These are phyloP conservation scores for Cloeon dipterum DNA, from an alignment of 2,888 invertebrate species.

Conservation along the genomic window DNA sequence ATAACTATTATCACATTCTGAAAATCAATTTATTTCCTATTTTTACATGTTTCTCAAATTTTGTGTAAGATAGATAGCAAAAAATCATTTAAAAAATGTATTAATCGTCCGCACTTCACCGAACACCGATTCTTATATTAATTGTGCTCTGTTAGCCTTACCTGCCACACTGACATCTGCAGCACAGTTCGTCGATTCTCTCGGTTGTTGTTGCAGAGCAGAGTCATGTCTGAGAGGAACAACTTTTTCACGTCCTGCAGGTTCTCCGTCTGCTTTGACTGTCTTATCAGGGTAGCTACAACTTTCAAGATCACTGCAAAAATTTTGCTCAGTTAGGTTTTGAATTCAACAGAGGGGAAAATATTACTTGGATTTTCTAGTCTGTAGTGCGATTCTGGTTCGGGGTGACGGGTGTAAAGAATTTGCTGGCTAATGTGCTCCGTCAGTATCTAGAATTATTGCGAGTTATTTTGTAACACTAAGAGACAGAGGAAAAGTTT, in stretches of 20 bases:
- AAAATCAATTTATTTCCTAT: too few relatives aligned
- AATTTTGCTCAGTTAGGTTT: slow-evolving; percentile 5
- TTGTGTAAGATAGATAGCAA: too few relatives aligned
- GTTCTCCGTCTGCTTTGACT: slow-evolving; percentile 85
- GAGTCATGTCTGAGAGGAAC: slow-evolving; percentile 95
- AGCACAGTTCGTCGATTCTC: slow-evolving; percentile 93
- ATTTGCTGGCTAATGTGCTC: slow-evolving; percentile 93
- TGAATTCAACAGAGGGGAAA: not conserved
- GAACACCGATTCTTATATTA: not conserved
- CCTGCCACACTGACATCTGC: slow-evolving; percentile 99
- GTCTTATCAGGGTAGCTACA: slow-evolving; percentile 85
- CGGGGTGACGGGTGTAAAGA: slow-evolving; percentile 77
- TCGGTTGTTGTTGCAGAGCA: slow-evolving; percentile 86
- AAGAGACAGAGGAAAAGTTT: slow-evolving; percentile 6
- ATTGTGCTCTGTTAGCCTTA: slow-evolving; percentile 8
- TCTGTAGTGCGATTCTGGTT: slow-evolving; percentile 83
- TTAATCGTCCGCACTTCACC: too few relatives aligned
- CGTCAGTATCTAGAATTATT: slow-evolving; percentile 50
- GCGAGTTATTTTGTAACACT: not conserved
- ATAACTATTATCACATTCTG: too few relatives aligned
- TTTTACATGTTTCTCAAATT: too few relatives aligned
- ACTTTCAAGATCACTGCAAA: slow-evolving; percentile 90
- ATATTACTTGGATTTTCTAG: slow-evolving; percentile 88
- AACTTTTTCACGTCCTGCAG: slow-evolving; percentile 82
- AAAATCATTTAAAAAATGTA: too few relatives aligned